A percentile compares a stretch with the other conserved stretches of the same genome.
Evolutionary conservation across 2,888 invertebrate species (phyloP).

Genomic region (Cylloceria caligata): DNA sequence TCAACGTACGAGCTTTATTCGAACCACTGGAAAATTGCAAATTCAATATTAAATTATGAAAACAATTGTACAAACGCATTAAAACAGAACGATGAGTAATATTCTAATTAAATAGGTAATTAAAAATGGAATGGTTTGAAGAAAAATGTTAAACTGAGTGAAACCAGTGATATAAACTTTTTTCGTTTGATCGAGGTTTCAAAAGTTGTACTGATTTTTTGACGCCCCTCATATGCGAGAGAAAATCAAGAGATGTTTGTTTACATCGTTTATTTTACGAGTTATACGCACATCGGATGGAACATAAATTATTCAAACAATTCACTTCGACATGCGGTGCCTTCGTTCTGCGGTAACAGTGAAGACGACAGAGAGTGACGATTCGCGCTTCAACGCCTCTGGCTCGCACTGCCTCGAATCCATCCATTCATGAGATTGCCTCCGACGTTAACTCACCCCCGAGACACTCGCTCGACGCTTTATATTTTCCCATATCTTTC

Average conservation of each 20-base stretch:
- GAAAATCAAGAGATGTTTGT: conserved; percentile 39
- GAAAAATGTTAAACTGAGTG: not conserved
- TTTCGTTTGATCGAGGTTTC: not conserved
- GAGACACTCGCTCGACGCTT: conserved; percentile 52
- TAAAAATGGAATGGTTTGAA: too few species aligned
- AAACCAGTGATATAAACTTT: not conserved
- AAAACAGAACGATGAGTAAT: too few species aligned
- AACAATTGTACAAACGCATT: too few species aligned
- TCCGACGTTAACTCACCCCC: conserved; percentile 65
- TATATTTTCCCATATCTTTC: conserved; percentile 62
- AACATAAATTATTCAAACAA: conserved; percentile 67
- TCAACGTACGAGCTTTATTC: not conserved
- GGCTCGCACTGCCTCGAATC: conserved; percentile 34
- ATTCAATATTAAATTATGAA: not conserved
- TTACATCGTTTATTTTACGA: conserved; percentile 48
- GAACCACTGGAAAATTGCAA: not conserved
- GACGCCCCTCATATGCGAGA: not conserved
- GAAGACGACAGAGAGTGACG: conserved; percentile 66
- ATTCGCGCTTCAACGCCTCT: conserved; percentile 63
- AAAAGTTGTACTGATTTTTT: not conserved
- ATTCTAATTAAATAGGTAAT: too few species aligned
- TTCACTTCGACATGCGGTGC: conserved; percentile 58
- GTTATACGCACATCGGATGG: conserved; percentile 35
- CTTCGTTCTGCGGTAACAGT: conserved; percentile 34
- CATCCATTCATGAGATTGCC: conserved; percentile 68